These are phyloP conservation scores for Drosophila koepferae DNA, from an alignment of 2,888 invertebrate genomes.

Conservation along the genomic window DNA sequence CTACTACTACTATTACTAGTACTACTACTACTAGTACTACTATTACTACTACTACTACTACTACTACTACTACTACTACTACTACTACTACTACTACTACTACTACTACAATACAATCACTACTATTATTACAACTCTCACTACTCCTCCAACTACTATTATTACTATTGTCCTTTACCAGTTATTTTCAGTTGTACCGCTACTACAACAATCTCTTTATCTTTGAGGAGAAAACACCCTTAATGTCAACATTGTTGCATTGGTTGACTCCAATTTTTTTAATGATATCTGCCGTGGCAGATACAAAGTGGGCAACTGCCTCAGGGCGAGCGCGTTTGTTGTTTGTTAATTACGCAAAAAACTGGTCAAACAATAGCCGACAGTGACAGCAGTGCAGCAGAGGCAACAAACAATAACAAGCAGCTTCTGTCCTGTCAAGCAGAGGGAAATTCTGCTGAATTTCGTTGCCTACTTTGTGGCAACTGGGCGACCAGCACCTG, in stretches of 20 bases:
- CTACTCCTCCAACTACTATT: background rate
- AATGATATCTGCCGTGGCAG: background rate
- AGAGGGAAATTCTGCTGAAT: conserved; percentile 11
- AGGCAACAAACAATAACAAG: conserved; percentile 13
- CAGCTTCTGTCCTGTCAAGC: background rate
- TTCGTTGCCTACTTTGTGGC: conserved; percentile 50
- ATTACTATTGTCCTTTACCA: too few relatives aligned
- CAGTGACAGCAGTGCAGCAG: background rate
- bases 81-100: background rate
- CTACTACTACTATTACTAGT: background rate
- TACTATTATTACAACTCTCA: background rate
- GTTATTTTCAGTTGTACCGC: background rate
- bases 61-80: background rate
- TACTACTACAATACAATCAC: background rate
- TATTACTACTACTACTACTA: background rate
- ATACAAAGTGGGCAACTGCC: conserved; percentile 29
- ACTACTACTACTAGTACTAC: background rate
- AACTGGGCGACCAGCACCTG: conserved; percentile 39
- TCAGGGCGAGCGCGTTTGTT: conserved; percentile 18
- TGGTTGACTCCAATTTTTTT: background rate
- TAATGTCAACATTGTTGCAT: background rate
- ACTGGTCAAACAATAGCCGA: conserved; percentile 37
- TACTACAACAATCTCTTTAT: background rate
- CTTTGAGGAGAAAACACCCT: background rate
- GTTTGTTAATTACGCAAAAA: conserved; percentile 57